Conservation (phyloP, 37 sponge, comb jelly and placozoan genomes). For the Tethya wilhelma region DNA sequence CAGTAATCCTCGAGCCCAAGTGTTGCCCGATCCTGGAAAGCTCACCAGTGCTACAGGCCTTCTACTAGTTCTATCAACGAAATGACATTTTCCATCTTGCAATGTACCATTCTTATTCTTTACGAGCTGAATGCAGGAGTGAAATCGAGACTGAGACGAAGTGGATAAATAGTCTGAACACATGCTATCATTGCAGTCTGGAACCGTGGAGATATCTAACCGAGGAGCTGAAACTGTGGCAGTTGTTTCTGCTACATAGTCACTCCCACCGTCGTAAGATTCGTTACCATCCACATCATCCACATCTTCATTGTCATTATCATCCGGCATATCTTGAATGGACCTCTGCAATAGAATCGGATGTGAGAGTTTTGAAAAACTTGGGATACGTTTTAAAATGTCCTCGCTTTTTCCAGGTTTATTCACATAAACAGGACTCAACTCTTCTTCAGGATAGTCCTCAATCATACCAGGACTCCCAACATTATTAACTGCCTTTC, state of each 20-base stretch:
- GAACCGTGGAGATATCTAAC: not conserved
- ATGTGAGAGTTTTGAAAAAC: too few relatives aligned
- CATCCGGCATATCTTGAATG: too few relatives aligned
- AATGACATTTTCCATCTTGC: constrained; percentile 1
- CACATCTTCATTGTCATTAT: too few relatives aligned
- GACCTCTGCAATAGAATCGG: too few relatives aligned
- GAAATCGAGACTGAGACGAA: not conserved
- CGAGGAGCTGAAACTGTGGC: not conserved
- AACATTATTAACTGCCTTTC: too few relatives aligned
- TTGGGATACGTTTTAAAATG: too few relatives aligned
- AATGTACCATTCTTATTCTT: not conserved
- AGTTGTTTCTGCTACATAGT: not conserved
- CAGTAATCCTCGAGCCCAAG: constrained; percentile 59
- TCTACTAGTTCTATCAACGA: constrained; percentile 22
- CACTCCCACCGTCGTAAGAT: not conserved
- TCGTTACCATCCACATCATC: too few relatives aligned
- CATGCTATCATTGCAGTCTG: not conserved
- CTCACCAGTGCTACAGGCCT: constrained; percentile 55
- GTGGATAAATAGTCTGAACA: constrained; percentile 4
- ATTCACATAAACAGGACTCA: too few relatives aligned
- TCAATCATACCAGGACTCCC: too few relatives aligned
- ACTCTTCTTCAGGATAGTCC: too few relatives aligned
- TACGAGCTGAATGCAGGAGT: not conserved
- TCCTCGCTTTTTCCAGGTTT: too few relatives aligned
- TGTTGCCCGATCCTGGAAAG: constrained; percentile 63